Base-by-base conservation (phyloP, 2,113 vertebrate genomes). In the Paracanthobrama guichenoti region DNA sequence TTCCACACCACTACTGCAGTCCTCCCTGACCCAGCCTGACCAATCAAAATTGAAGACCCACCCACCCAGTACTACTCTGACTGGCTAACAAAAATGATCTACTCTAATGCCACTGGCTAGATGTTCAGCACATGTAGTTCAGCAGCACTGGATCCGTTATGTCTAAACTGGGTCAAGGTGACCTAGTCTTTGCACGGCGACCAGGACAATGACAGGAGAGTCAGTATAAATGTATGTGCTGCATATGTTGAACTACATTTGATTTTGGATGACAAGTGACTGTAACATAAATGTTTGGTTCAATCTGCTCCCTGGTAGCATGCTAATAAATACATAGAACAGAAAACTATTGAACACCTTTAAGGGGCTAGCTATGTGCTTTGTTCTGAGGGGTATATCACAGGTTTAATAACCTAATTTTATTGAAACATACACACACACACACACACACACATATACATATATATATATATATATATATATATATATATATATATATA, bases 131-230 rank as follows among this genome's bases (percentile, higher is more conserved):
- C 50, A 31, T 86, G 78, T 77, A 84, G 81, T 81, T 85, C 81
- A 81, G 81, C 57, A 24, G 62, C 77, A 84, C 77, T 71, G 60
- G 50, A 86, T 81, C 59, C 64, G 87, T 81, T 35, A 71, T 39
- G 7, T 84, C 69, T 71, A 88, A 93, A 91, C 83, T 89, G 90
- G 91, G 92, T 92, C 92, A 93, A 94, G 92, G 91, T 92, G 87
- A 93, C 78, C 55, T 42, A 64, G 80, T 59, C 80, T 74, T 83
- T 69, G 60, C 50, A 73, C 46, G 75, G 44, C 82, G 59, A 86
- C 48, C 42, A 53, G 82, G n/a, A 67, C 79, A 79, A 57, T 85
- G 83, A 79, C 74, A 76, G 66, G 48, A 87, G 81, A 85, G 72
- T 60, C 53, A 46, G 57, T 85, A 44, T 80, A 48, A 28, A 75